Conservation (phyloP, 2,888 invertebrate genomes). For the Drosophila pseudotakahashii region DNA sequence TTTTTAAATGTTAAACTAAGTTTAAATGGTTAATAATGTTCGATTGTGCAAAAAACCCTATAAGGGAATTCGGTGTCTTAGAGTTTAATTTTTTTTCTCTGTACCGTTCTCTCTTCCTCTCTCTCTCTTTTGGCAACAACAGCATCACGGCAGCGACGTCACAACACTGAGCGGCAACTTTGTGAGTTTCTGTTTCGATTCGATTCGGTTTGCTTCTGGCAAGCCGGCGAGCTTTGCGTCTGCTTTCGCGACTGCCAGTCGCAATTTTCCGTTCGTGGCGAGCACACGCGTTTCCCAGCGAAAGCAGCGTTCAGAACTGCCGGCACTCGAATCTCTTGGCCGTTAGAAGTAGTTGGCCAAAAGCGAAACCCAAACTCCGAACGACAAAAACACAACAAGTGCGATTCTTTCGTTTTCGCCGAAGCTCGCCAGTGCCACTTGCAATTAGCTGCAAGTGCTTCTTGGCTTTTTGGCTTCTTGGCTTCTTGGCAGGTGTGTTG, state of each 20-base stretch:
- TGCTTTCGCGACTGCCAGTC: slow-evolving; percentile 49
- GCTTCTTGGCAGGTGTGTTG: slow-evolving; percentile 36
- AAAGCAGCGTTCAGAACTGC: slow-evolving; percentile 8
- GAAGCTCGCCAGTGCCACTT: slow-evolving; percentile 21
- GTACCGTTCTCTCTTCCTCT: slow-evolving; percentile 1
- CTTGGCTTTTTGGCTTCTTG: no score
- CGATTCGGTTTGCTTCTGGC: background rate
- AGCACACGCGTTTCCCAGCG: slow-evolving; percentile 58
- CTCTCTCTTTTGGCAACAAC: slow-evolving; percentile 20
- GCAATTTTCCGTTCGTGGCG: slow-evolving; percentile 71
- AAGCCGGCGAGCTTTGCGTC: slow-evolving; percentile 60
- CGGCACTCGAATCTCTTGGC: slow-evolving; percentile 31
- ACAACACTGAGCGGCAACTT: slow-evolving; percentile 12
- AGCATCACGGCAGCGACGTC: slow-evolving; percentile 31
- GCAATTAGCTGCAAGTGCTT: slow-evolving; percentile 16
- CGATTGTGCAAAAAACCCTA: no score
- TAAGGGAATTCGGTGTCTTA: no score
- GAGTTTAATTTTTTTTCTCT: background rate
- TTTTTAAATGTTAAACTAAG: no score
- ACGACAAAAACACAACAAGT: slow-evolving; percentile 41
- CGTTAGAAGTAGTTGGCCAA: slow-evolving; percentile 52
- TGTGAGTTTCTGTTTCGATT: background rate
- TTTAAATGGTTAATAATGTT: no score
- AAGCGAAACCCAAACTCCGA: slow-evolving; percentile 24
- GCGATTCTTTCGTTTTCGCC: slow-evolving; percentile 3